Base-by-base conservation (phyloP, 2,797 vertebrate species). In the Bucorvus abyssinicus region DNA sequence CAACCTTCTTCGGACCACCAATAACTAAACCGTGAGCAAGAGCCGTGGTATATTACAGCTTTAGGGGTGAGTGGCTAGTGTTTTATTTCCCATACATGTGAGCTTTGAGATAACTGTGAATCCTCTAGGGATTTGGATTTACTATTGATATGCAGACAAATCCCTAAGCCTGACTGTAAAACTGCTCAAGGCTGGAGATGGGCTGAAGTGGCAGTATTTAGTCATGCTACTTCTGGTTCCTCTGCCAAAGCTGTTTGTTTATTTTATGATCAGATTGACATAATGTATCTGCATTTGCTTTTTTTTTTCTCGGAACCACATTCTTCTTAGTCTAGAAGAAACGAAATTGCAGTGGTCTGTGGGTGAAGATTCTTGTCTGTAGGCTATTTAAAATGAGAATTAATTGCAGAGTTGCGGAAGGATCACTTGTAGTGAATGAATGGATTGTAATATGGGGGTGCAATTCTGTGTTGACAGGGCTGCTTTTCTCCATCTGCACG, bases 111-210 rank as follows among this genome's bases (percentile, higher is more conserved):
- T 94, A 95, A 84, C 83, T n/a, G 16, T 24, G 93, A 45, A 63
- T 93, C 85, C 80, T 61, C 5, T 9, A 65, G 69, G 90, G 92
- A 89, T 96, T 92, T 93, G 92, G 79, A 96, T 95, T 96, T 97
- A 95, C 47, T 82, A 63, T 91, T 93, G 94, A 90, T 73, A 94
- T 34, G 76, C 79, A 93, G 87, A 75, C 76, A 95, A 95, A 94
- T 96, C 93, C 82, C 36, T 88, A 76, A 84, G 82, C 87, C 87
- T 93, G 67, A 44, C 77, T 94, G 76, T 88, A 88, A 96, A 83
- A 89, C 68, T 86, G 92, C 73, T 93, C 73, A 56, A 83, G 80
- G 80, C 79, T 86, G 76, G 80, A 86, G 82, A 65, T 34, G 36
- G 84, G 47, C 32, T 86, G 87, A 52, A 93, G 84, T 81, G 65